A percentile compares a stretch with the other conserved stretches of the same genome.
Evolutionary conservation across 2,113 vertebrate species (phyloP).

Genomic region (Solea senegalensis): DNA sequence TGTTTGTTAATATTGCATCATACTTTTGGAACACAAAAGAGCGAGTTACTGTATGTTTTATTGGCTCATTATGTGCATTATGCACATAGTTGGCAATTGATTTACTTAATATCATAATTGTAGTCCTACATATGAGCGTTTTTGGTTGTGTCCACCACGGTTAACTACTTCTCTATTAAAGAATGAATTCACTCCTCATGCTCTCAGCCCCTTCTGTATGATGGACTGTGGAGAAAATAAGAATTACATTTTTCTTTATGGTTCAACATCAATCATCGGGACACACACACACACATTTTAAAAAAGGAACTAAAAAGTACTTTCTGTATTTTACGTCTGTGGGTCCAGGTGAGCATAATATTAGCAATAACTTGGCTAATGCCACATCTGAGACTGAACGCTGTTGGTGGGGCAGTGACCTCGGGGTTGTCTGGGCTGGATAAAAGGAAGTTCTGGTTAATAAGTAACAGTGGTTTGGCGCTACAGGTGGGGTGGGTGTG

Average conservation of each 20-base stretch:
- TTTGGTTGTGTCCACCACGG: too few species aligned
- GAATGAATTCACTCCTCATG: too few species aligned
- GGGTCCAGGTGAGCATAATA: neutral
- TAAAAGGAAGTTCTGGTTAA: constrained; percentile 81
- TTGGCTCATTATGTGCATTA: too few species aligned
- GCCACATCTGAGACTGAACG: constrained; percentile 35
- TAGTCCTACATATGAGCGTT: too few species aligned
- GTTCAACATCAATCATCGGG: neutral
- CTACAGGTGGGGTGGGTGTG: constrained; percentile 69
- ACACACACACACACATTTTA: neutral
- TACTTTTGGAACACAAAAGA: too few species aligned
- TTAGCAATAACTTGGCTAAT: constrained; percentile 4
- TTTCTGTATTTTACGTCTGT: neutral
- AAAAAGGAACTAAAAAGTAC: neutral
- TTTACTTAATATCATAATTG: too few species aligned
- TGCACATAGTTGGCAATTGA: too few species aligned
- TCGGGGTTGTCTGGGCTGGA: constrained; percentile 74
- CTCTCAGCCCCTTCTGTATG: neutral
- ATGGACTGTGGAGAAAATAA: neutral
- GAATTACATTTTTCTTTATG: constrained; percentile 1
- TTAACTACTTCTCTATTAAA: too few species aligned
- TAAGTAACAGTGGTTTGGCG: constrained; percentile 68
- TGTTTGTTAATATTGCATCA: too few species aligned
- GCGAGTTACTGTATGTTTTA: too few species aligned
- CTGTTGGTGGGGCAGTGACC: constrained; percentile 70